These are phyloP conservation scores for Thunnus thynnus DNA, from an alignment of 2,113 vertebrate species.

Conservation along the genomic window DNA sequence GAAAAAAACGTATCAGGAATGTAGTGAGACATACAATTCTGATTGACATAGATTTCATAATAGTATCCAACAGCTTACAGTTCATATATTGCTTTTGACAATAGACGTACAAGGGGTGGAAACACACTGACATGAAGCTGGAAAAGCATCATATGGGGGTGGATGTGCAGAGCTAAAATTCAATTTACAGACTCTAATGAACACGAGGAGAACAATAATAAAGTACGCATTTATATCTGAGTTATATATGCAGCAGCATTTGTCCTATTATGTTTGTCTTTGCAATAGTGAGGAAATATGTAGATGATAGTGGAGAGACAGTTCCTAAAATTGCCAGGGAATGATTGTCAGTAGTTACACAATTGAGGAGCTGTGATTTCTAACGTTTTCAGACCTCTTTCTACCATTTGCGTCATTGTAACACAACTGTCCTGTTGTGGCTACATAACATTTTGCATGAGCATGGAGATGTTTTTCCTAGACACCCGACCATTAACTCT, in stretches of 20 bases:
- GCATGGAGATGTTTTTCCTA: constrained; percentile 49
- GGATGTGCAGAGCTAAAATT: neutral
- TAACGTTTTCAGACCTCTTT: neutral
- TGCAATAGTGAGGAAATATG: neutral
- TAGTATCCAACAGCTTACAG: neutral
- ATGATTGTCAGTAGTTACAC: constrained; percentile 14
- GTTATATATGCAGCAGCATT: neutral
- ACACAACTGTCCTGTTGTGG: neutral
- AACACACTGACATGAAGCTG: neutral
- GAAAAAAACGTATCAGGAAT: too few relatives aligned
- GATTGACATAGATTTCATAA: constrained; percentile 12
- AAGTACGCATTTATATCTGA: neutral
- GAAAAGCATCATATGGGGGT: neutral
- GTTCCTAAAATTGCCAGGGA: constrained; percentile 10
- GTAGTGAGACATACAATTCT: constrained; percentile 1
- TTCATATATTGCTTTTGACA: neutral
- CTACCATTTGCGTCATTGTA: constrained; percentile 4
- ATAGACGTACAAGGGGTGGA: neutral
- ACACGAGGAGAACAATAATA: neutral
- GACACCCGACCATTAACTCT: constrained; percentile 48
- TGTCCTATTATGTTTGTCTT: neutral
- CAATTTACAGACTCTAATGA: neutral
- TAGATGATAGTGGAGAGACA: neutral
- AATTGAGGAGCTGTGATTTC: constrained; percentile 19
- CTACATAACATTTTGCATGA: constrained; percentile 12